A percentile compares a stretch with the other conserved stretches of the same genome.
Evolutionary conservation across 1,140 invertebrate species (phyloP).

Genomic region (Lutraria rhynchaena): DNA sequence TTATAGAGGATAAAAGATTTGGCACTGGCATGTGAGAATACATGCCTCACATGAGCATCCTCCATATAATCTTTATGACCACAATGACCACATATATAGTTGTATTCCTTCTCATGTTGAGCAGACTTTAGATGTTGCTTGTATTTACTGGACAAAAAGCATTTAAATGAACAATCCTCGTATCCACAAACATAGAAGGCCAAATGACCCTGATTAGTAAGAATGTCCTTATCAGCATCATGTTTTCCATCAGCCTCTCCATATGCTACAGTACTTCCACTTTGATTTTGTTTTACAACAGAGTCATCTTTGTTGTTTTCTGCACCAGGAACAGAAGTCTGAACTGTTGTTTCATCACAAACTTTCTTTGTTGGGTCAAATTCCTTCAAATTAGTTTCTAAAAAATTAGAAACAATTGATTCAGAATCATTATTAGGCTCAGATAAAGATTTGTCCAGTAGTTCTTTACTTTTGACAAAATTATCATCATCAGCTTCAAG

Average conservation of each 20-base stretch:
- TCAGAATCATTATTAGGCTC: slow-evolving; percentile 29
- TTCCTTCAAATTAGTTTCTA: slow-evolving; percentile 33
- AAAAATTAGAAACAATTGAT: slow-evolving; percentile 15
- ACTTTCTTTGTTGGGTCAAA: slow-evolving; percentile 22
- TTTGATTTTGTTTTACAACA: neutral
- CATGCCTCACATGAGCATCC: slow-evolving; percentile 53
- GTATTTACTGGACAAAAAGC: slow-evolving; percentile 38
- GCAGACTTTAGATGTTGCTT: slow-evolving; percentile 37
- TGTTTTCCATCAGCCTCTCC: neutral
- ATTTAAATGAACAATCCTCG: slow-evolving; percentile 44
- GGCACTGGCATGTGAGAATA: slow-evolving; percentile 52
- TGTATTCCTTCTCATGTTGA: slow-evolving; percentile 40
- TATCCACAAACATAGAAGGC: slow-evolving; percentile 55
- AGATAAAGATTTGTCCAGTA: slow-evolving; percentile 25
- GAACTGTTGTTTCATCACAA: neutral
- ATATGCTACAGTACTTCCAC: neutral
- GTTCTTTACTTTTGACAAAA: neutral
- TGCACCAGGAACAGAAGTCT: neutral
- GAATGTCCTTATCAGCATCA: slow-evolving; percentile 17
- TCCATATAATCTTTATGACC: slow-evolving; percentile 52
- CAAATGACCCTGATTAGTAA: slow-evolving; percentile 10
- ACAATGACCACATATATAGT: slow-evolving; percentile 58
- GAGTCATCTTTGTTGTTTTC: neutral
- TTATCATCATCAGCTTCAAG: slow-evolving; percentile 26
- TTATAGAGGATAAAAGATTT: slow-evolving; percentile 55